Evolutionary conservation across 92 coral and sea anemone genomes (phyloP).

Genomic region (Blastomussa wellsi): DNA sequence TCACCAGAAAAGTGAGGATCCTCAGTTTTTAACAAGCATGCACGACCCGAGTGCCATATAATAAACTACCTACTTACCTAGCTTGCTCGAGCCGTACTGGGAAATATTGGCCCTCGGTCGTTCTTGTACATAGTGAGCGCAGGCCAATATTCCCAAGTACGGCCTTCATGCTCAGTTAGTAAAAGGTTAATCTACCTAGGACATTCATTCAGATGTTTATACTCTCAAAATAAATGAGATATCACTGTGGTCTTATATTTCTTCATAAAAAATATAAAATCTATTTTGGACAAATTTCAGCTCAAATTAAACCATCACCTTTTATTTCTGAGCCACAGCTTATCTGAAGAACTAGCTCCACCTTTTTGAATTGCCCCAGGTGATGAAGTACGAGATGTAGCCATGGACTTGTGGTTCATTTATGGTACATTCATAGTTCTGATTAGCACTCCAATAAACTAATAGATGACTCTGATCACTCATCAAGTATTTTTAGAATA

Average conservation of each 20-base stretch:
- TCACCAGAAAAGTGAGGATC: no score
- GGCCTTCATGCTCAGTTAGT: no score
- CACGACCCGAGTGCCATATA: no score
- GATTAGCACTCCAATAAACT: not conserved
- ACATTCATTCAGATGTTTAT: no score
- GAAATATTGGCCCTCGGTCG: no score
- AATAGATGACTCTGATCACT: not conserved
- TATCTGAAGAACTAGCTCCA: not conserved
- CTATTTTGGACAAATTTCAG: conserved; percentile 1
- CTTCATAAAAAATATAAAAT: not conserved
- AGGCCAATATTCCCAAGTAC: no score
- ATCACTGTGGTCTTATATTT: not conserved
- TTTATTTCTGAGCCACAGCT: not conserved
- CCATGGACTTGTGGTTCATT: not conserved
- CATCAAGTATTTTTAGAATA: not conserved
- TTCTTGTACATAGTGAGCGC: no score
- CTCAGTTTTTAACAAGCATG: no score
- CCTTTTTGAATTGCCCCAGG: not conserved
- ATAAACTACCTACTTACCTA: no score
- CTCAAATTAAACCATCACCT: not conserved
- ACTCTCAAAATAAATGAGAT: no score
- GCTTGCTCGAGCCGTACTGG: no score
- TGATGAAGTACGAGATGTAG: not conserved
- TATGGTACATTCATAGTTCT: not conserved
- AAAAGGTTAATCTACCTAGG: no score